Percentiles rank a stretch among this genome's conserved stretches.
Conservation (phyloP, 2,888 invertebrate species). For the Camptogramma bilineatum region DNA sequence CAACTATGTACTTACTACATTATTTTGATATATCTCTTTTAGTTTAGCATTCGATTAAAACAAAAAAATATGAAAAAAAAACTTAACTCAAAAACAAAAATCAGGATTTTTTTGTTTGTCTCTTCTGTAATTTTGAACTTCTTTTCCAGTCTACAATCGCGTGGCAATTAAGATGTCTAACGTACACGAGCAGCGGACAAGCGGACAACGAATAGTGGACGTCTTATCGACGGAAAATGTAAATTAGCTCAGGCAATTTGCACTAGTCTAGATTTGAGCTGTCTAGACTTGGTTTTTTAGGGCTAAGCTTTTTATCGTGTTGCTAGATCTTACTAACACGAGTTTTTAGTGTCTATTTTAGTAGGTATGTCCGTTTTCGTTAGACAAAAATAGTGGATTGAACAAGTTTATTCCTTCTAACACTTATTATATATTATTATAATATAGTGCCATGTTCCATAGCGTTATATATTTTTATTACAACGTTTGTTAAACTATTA, state of each 20-base stretch:
- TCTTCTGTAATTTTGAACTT: not conserved
- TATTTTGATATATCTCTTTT: no score
- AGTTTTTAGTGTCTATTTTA: not conserved
- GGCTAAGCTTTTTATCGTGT: constrained; percentile 3
- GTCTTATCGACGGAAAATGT: constrained; percentile 37
- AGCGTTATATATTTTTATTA: no score
- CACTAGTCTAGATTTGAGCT: constrained; percentile 23
- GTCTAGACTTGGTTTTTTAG: constrained; percentile 21
- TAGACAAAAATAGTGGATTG: no score
- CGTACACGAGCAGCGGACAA: constrained; percentile 45
- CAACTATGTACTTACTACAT: no score
- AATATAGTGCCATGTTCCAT: no score
- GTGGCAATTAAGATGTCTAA: constrained; percentile 57
- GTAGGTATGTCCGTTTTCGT: not conserved
- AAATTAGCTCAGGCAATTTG: constrained; percentile 32
- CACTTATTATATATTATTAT: no score
- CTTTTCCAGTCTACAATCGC: constrained; percentile 34
- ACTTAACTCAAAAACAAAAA: no score
- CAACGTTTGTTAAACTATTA: no score
- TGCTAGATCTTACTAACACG: not conserved
- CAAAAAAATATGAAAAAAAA: no score
- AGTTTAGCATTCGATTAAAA: no score
- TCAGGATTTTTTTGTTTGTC: not conserved
- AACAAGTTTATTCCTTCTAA: no score
- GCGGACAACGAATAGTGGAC: constrained; percentile 31